Conservation (phyloP, 1,140 invertebrate species). For the Drosophila lacteicornis region DNA sequence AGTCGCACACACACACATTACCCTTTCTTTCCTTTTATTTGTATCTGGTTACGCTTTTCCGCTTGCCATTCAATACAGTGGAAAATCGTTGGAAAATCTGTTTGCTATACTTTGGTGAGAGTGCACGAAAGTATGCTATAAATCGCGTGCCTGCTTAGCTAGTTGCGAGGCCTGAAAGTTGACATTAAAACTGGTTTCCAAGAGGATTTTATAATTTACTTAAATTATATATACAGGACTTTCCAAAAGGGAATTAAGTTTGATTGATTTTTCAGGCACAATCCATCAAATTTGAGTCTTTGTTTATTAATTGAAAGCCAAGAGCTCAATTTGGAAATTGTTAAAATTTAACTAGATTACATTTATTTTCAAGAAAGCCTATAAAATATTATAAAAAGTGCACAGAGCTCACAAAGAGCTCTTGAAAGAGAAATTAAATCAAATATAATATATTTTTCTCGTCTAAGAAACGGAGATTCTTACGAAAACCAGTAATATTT, state of each 20-base stretch:
- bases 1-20: slow-evolving; percentile 37
- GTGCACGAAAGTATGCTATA: slow-evolving; percentile 8
- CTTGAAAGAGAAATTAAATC: background rate
- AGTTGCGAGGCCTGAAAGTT: background rate
- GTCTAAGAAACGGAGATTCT: no score
- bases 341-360: background rate
- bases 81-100: slow-evolving; percentile 14
- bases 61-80: slow-evolving; percentile 67
- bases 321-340: no score
- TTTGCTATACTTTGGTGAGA: background rate
- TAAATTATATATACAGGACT: no score
- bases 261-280: no score
- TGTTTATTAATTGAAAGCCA: no score
- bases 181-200: no score
- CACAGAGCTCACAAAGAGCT: no score
- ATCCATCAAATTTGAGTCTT: no score
- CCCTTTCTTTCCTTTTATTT: slow-evolving; percentile 51
- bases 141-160: background rate
- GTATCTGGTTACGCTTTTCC: slow-evolving; percentile 55
- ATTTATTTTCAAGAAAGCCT: background rate
- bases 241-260: no score
- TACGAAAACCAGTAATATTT: no score
- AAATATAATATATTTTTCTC: background rate
- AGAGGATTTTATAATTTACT: background rate
- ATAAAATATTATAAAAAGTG: no score